These are phyloP conservation scores for Cladorhizidae sp. DNA, from an alignment of 37 sponge, comb jelly and placozoan species.

Conservation along the genomic window DNA sequence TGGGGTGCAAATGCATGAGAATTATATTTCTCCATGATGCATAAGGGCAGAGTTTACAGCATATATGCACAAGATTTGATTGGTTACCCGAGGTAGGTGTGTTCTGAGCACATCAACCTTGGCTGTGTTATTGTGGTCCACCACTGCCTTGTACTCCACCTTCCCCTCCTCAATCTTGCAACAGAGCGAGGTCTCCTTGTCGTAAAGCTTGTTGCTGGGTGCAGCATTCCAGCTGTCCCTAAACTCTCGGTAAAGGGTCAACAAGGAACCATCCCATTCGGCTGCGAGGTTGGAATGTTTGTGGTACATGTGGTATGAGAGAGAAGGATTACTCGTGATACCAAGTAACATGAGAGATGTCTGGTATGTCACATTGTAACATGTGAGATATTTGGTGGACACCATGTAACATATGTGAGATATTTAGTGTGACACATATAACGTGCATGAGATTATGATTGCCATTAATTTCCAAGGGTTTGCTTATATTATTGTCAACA, in stretches of 20 bases:
- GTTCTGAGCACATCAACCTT: slow-evolving; percentile 5
- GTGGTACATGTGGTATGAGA: neutral
- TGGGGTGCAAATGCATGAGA: too few species aligned
- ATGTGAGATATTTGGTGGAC: too few species aligned
- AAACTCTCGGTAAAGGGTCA: slow-evolving; percentile 50
- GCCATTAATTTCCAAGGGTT: too few species aligned
- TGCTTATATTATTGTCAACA: too few species aligned
- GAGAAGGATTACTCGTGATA: neutral
- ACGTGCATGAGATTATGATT: too few species aligned
- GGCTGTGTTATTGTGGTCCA: slow-evolving; percentile 2
- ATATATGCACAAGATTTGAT: too few species aligned
- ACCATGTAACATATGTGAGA: too few species aligned
- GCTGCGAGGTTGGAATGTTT: slow-evolving; percentile 13
- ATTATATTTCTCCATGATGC: too few species aligned
- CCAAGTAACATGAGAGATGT: neutral
- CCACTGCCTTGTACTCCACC: slow-evolving; percentile 21
- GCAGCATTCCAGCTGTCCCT: slow-evolving; percentile 51
- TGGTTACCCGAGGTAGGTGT: slow-evolving; percentile 37
- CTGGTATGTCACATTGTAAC: neutral
- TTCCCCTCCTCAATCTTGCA: slow-evolving; percentile 55
- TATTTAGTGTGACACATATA: too few species aligned
- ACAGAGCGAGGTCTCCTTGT: slow-evolving; percentile 36
- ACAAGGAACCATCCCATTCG: slow-evolving; percentile 59
- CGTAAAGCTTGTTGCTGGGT: slow-evolving; percentile 62
- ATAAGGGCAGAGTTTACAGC: too few species aligned